Evolutionary conservation across 2,888 invertebrate species (phyloP).

Genomic region (Agriopis leucophaearia): DNA sequence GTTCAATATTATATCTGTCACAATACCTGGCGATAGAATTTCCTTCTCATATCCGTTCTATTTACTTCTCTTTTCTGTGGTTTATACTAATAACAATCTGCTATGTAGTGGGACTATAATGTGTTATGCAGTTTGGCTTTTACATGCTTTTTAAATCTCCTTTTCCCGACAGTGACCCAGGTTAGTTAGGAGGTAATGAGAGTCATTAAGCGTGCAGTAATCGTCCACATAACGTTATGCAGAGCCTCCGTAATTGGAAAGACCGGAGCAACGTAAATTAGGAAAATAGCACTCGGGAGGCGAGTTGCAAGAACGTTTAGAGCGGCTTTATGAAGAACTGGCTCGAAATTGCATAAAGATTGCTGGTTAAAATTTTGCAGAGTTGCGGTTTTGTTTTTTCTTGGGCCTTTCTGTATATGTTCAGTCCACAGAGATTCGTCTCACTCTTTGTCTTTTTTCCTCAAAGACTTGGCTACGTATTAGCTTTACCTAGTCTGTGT

Average conservation of each 20-base stretch:
- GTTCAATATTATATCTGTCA: too few species aligned
- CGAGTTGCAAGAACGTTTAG: constrained; percentile 24
- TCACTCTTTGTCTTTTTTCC: not conserved
- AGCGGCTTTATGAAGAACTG: constrained; percentile 15
- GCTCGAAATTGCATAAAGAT: constrained; percentile 16
- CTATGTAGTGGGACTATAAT: too few species aligned
- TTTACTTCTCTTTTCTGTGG: too few species aligned
- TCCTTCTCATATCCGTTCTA: too few species aligned
- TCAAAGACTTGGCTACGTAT: too few species aligned
- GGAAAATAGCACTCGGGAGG: constrained; percentile 28
- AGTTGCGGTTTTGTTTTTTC: not conserved
- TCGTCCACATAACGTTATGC: constrained; percentile 31
- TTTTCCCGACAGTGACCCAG: constrained; percentile 14
- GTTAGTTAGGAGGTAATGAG: constrained; percentile 27
- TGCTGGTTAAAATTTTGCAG: constrained; percentile 16
- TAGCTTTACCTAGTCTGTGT: too few species aligned
- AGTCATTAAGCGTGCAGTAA: constrained; percentile 35
- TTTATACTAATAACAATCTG: too few species aligned
- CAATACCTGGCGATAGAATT: too few species aligned
- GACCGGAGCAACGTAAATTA: constrained; percentile 36
- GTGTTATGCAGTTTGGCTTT: too few species aligned
- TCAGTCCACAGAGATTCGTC: not conserved
- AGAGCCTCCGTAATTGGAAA: constrained; percentile 31
- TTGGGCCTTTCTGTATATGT: not conserved
- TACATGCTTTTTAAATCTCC: not conserved